phyloP scores from a whole-genome alignment of 2,888 invertebrate species.

The Agrochola lota region DNA sequence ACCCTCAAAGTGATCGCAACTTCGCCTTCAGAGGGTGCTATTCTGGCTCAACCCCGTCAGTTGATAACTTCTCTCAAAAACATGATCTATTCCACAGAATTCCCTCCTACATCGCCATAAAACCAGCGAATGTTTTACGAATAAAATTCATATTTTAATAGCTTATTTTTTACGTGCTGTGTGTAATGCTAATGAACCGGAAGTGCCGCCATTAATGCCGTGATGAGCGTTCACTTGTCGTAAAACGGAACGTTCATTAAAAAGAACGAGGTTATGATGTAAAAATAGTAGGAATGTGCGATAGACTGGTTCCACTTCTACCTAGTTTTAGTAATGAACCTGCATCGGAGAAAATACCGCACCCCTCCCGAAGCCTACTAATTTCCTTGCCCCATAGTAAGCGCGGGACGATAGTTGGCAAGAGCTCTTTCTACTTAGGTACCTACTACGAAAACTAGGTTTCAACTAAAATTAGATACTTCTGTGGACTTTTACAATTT shows the following conservation, averaged over 20 bases:
- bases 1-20: too few species aligned
- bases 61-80: conserved; percentile 10
- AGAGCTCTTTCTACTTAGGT: too few species aligned
- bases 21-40: background rate
- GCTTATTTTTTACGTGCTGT: conserved; percentile 58
- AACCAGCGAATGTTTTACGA: conserved; percentile 61
- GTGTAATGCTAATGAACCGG: conserved; percentile 69
- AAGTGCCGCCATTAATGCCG: conserved; percentile 63
- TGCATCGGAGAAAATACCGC: background rate
- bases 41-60: background rate
- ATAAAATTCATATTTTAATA: conserved; percentile 62
- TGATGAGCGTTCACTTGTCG: conserved; percentile 70
- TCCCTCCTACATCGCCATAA: conserved; percentile 38
- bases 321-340: background rate
- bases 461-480: background rate
- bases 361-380: background rate
- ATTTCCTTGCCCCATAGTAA: background rate
- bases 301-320: conserved; percentile 11
- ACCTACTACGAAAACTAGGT: background rate
- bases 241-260: conserved; percentile 69
- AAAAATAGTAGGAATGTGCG: conserved; percentile 59
- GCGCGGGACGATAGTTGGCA: background rate
- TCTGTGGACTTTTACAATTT: too few species aligned
- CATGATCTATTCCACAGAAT: conserved; percentile 36
- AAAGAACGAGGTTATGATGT: conserved; percentile 68